These are phyloP conservation scores for Oenanthe melanoleuca DNA, from an alignment of 2,113 vertebrate species.

Conservation along the genomic window DNA sequence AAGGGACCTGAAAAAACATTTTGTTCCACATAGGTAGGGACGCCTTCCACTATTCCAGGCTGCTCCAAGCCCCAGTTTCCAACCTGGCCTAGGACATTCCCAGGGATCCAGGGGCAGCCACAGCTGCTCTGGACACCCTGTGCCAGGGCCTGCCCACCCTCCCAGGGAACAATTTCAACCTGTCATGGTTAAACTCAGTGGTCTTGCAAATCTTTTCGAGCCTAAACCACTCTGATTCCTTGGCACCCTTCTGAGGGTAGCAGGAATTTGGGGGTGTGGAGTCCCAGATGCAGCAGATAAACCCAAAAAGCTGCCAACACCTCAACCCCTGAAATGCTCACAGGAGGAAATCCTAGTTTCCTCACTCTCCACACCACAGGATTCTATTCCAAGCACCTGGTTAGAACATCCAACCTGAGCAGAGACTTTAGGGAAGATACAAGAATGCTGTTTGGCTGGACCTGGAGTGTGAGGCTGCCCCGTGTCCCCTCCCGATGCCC, in stretches of 20 bases:
- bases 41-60: accelerated
- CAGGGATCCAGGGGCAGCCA: neutral
- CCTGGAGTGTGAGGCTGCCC: neutral
- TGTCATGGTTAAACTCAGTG: neutral
- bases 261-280: neutral
- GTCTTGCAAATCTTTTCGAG: neutral
- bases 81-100: accelerated
- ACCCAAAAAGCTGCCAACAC: neutral
- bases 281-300: neutral
- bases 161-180: neutral
- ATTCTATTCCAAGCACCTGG: neutral
- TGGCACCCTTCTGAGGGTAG: neutral
- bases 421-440: neutral
- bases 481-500: neutral
- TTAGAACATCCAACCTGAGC: neutral
- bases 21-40: neutral
- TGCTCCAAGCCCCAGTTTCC: neutral
- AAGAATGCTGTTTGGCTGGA: neutral
- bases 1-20: neutral
- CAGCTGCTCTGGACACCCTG: neutral
- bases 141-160: neutral
- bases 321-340: neutral
- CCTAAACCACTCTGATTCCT: neutral
- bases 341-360: neutral
- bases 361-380: neutral